Conservation (phyloP, 2,888 invertebrate genomes). For the Lepas anatifera region DNA sequence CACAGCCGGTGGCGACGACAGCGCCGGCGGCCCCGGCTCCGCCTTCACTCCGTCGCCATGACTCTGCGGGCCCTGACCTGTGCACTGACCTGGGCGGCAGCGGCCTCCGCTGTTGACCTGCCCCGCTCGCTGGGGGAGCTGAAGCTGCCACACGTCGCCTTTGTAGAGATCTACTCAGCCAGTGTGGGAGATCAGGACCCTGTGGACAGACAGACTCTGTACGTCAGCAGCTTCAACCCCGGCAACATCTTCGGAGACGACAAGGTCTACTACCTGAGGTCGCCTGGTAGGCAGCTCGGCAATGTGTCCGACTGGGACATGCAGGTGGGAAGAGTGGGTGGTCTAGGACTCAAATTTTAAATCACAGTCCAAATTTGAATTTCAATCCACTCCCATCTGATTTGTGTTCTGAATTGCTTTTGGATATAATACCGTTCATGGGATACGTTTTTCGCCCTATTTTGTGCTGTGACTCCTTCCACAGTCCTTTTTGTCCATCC, state of each 20-base stretch:
- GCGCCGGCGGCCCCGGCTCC: background rate
- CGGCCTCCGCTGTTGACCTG: background rate
- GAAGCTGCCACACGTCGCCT: constrained; percentile 20
- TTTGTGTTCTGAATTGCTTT: too few species aligned
- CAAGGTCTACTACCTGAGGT: constrained; percentile 25
- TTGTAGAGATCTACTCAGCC: constrained; percentile 24
- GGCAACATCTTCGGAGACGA: constrained; percentile 17
- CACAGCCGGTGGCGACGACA: too few species aligned
- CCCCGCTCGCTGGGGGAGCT: background rate
- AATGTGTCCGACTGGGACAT: constrained; percentile 24
- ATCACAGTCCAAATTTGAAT: too few species aligned
- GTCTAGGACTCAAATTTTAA: too few species aligned
- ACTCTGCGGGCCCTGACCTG: background rate
- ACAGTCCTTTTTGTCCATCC: too few species aligned
- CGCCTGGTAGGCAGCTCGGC: constrained; percentile 24
- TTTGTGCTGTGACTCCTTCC: too few species aligned
- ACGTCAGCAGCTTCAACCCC: constrained; percentile 29
- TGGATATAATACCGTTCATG: too few species aligned
- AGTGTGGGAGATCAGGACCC: constrained; percentile 19
- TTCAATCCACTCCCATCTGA: too few species aligned
- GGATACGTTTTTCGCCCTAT: too few species aligned
- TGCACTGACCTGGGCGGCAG: background rate
- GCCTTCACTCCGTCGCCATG: background rate
- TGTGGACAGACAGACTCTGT: constrained; percentile 27
- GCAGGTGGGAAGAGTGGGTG: too few species aligned